Evolutionary conservation across 1,140 invertebrate genomes (phyloP).

Genomic region (Rhagoletis pomonella): DNA sequence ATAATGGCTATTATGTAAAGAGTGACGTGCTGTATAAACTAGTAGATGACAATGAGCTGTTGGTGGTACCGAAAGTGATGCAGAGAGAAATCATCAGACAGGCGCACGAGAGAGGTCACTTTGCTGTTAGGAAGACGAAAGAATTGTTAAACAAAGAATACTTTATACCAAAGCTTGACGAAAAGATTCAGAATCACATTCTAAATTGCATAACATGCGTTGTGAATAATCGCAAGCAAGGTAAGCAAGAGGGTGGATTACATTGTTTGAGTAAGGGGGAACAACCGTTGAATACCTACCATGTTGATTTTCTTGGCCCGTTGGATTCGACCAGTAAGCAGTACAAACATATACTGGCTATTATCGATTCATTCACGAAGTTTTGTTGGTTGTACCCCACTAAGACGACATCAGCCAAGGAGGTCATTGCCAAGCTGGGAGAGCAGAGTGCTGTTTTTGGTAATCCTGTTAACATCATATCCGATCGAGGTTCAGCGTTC

Average conservation of each 20-base stretch:
- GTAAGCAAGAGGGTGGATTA: constrained; percentile 73
- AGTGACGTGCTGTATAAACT: constrained; percentile 62
- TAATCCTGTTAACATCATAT: background rate
- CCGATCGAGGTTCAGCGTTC: background rate
- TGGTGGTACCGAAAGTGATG: constrained; percentile 67
- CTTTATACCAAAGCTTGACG: background rate
- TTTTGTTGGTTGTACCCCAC: constrained; percentile 72
- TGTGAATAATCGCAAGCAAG: constrained; percentile 61
- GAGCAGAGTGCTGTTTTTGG: background rate
- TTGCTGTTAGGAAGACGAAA: background rate
- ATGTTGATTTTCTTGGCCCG: constrained; percentile 65
- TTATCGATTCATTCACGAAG: constrained; percentile 73
- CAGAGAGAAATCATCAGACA: constrained; percentile 64
- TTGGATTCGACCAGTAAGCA: constrained; percentile 67
- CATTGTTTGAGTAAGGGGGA: constrained; percentile 64
- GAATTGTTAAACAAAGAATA: background rate
- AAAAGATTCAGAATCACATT: background rate
- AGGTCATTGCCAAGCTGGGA: constrained; percentile 59
- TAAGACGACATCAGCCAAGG: constrained; percentile 64
- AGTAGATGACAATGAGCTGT: constrained; percentile 56
- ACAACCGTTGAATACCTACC: constrained; percentile 58
- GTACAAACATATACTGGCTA: constrained; percentile 72
- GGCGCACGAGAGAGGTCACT: constrained; percentile 26
- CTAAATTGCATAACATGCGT: background rate
- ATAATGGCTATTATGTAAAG: constrained; percentile 52